These are phyloP conservation scores for Mormyrops boulengeri DNA, from an alignment of 2,797 vertebrate genomes.

Conservation along the genomic window DNA sequence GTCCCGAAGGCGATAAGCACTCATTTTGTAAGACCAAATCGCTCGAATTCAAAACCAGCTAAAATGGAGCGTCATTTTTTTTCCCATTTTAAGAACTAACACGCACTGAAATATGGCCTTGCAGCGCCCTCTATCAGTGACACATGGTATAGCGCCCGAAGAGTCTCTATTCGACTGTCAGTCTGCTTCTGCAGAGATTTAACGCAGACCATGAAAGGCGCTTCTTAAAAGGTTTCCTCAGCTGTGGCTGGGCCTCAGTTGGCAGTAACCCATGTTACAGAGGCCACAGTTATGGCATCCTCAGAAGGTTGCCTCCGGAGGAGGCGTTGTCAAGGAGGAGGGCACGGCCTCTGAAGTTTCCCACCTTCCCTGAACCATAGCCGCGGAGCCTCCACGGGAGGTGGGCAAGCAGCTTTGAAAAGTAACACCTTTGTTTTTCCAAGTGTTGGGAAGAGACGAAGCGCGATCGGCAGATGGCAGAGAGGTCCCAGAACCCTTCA, in stretches of 20 bases:
- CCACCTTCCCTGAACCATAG: constrained; percentile 92
- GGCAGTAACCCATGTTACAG: constrained; percentile 94
- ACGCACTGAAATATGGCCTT: constrained; percentile 45
- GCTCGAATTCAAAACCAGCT: constrained; percentile 43
- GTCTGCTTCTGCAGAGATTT: constrained; percentile 59
- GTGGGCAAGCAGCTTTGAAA: constrained; percentile 91
- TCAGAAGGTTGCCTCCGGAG: constrained; percentile 82
- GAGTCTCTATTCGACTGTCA: background rate
- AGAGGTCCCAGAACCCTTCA: constrained; percentile 71
- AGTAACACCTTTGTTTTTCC: constrained; percentile 99
- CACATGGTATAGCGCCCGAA: constrained; percentile 45
- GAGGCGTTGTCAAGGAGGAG: constrained; percentile 60
- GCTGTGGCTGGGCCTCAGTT: constrained; percentile 77
- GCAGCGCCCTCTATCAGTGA: constrained; percentile 81
- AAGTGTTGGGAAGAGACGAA: constrained; percentile 80
- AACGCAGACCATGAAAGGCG: constrained; percentile 77
- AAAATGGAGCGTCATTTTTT: constrained; percentile 58
- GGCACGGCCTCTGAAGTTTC: constrained; percentile 88
- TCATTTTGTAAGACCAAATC: constrained; percentile 51
- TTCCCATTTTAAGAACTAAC: constrained; percentile 43
- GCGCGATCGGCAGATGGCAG: constrained; percentile 91
- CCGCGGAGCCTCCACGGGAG: constrained; percentile 83
- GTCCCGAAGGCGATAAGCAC: constrained; percentile 41
- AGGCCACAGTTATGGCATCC: constrained; percentile 87
- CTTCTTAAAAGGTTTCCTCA: constrained; percentile 89